Conservation (phyloP, 2,888 invertebrate genomes). For the Rhagium mordax region DNA sequence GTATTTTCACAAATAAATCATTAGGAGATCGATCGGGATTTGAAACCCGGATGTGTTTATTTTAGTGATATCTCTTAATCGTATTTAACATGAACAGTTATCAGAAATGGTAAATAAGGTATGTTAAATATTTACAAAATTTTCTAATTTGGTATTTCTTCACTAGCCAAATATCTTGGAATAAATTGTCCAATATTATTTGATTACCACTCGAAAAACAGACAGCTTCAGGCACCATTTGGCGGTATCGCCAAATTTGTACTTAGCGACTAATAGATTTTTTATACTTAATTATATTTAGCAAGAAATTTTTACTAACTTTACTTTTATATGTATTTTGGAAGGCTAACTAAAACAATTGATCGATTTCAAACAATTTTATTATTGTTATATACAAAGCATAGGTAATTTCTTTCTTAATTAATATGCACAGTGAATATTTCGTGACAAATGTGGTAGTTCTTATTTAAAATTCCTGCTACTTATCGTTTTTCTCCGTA, state of each 20-base stretch:
- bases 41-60: not conserved
- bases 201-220: no score
- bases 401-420: not conserved
- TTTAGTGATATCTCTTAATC: constrained; percentile 2
- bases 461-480: constrained; percentile 4
- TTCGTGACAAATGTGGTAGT: not conserved
- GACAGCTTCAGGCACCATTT: no score
- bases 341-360: constrained; percentile 1
- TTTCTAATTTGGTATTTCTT: constrained; percentile 5
- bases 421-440: not conserved
- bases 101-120: constrained; percentile 16
- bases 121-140: constrained; percentile 10
- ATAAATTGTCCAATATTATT: no score
- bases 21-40: no score
- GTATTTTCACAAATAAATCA: not conserved
- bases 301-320: no score
- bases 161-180: no score
- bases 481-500: constrained; percentile 1
- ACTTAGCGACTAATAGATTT: no score
- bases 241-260: no score
- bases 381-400: not conserved
- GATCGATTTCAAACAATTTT: not conserved
- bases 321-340: not conserved
- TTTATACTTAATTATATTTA: no score
- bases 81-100: constrained; percentile 8